Base-by-base conservation (phyloP, 2,797 vertebrate species). In the Eurystomus glaucurus region DNA sequence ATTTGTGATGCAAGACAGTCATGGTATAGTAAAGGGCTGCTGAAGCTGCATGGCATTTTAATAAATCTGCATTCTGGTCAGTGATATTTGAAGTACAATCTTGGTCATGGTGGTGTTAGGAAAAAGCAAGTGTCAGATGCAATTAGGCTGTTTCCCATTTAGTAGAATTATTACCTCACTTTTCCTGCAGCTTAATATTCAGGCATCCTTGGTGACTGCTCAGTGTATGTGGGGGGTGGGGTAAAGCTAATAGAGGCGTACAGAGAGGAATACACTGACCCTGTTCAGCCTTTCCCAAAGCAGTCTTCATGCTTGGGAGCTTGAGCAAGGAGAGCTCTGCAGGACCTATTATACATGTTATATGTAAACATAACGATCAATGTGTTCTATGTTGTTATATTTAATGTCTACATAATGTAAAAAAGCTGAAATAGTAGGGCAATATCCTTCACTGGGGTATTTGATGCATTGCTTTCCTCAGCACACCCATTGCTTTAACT, bases 41-140 rank as follows among this genome's bases (percentile, higher is more conserved):
- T 57, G n/a, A 33, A 57, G 31, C 55, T 20, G 21, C 6, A 13
- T 0, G 0, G 12, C 4, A 0, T 50, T 72, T 55, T 78, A 66
- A 57, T 66, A 78, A 78, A 57, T 52, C 15, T n/a, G 21, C 48
- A 23, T 75, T 91, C n/a, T 15, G 33, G 31, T 70, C 55, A 54
- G 26, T 18, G 39, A 48, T 78, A 46, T 66, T 78, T 85, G 48
- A 78, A 57, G 50, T n/a, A 86, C 33, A 57, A 57, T 61, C 33
- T 70, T 85, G 66, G 52, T 83, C 16, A 10, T 0, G 0, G 43
- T 82, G 70, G 37, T 55, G 68, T 57, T 48, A 85, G 62, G 41
- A 90, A 78, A 77, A 85, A 78, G 7, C 1, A 0, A 62, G 19
- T 51, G 65, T 77, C 28, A 33, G 55, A 48, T 48, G 61, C 37